Percentiles rank a stretch among this genome's conserved stretches.
Conservation (phyloP, 2,113 vertebrate species). For the Gadus chalcogrammus region DNA sequence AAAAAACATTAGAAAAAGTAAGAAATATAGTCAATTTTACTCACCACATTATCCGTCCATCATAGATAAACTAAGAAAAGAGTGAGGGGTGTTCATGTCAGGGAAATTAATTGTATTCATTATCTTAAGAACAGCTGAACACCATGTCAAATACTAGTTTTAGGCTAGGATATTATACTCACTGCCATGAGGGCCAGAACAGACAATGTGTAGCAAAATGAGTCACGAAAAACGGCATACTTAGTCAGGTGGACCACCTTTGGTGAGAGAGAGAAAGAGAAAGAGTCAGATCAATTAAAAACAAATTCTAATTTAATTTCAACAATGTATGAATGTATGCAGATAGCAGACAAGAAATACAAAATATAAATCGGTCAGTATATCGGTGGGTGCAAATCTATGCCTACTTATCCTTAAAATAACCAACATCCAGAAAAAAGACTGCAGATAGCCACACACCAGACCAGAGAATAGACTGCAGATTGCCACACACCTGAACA, state of each 20-base stretch:
- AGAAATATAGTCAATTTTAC: slow-evolving; percentile 36
- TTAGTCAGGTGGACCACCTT: slow-evolving; percentile 85
- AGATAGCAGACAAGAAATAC: too few relatives aligned
- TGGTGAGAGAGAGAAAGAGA: neutral
- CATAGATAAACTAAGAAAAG: slow-evolving; percentile 82
- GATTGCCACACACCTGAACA: too few relatives aligned
- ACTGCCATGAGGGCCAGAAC: slow-evolving; percentile 84
- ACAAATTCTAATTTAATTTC: too few relatives aligned
- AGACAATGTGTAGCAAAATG: slow-evolving; percentile 81
- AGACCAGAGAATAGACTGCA: slow-evolving; percentile 80
- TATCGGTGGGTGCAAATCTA: too few relatives aligned
- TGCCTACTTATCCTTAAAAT: too few relatives aligned
- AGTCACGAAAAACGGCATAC: slow-evolving; percentile 86
- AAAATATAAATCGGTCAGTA: too few relatives aligned
- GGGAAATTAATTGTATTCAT: neutral
- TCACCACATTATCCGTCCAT: slow-evolving; percentile 87
- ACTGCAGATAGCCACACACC: slow-evolving; percentile 61
- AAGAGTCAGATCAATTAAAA: too few relatives aligned
- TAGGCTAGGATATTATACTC: slow-evolving; percentile 50
- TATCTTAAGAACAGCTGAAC: neutral
- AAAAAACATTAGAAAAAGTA: too few relatives aligned
- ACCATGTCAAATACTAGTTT: neutral
- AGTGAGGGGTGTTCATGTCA: neutral
- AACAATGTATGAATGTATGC: too few relatives aligned
- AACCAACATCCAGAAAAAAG: too few relatives aligned